Percentiles rank a stretch among this genome's conserved stretches.
These are phyloP conservation scores for Magallana angulata DNA, from an alignment of 1,140 invertebrate genomes.

Conservation along the genomic window DNA sequence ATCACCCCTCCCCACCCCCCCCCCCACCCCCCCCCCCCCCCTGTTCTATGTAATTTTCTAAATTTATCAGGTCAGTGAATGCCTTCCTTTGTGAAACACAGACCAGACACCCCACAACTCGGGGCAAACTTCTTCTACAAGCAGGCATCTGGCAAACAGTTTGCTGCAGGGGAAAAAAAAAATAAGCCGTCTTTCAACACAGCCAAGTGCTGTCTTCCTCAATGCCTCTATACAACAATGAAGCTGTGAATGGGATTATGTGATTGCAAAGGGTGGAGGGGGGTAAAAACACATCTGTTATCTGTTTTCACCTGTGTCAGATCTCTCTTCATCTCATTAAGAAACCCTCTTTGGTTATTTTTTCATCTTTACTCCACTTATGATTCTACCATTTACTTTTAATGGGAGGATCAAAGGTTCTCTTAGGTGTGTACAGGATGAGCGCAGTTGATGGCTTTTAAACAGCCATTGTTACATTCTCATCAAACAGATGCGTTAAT, in stretches of 20 bases:
- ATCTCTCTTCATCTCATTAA: conserved; percentile 14
- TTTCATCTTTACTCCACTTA: too few species aligned
- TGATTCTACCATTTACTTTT: not conserved
- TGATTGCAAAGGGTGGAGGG: not conserved
- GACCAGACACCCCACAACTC: not conserved
- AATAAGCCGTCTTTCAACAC: conserved; percentile 1
- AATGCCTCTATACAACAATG: not conserved
- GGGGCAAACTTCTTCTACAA: not conserved
- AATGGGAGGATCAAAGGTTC: conserved; percentile 18
- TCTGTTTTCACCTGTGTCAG: not conserved
- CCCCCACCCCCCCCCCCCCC: too few species aligned
- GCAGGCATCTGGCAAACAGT: not conserved
- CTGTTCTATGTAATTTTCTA: not conserved
- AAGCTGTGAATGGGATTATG: not conserved
- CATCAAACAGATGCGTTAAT: too few species aligned
- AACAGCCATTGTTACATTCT: too few species aligned
- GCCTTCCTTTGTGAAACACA: not conserved
- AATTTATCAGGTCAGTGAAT: not conserved
- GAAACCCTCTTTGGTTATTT: not conserved
- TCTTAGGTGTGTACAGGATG: not conserved
- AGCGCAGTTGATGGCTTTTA: not conserved
- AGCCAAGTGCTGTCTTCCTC: not conserved
- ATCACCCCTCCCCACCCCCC: too few species aligned
- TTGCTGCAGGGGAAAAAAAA: not conserved
- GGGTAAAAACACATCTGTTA: not conserved